A percentile compares a stretch with the other conserved stretches of the same genome.
phyloP scores from a whole-genome alignment of 2,888 invertebrate species.

The Orchestes rusci region DNA sequence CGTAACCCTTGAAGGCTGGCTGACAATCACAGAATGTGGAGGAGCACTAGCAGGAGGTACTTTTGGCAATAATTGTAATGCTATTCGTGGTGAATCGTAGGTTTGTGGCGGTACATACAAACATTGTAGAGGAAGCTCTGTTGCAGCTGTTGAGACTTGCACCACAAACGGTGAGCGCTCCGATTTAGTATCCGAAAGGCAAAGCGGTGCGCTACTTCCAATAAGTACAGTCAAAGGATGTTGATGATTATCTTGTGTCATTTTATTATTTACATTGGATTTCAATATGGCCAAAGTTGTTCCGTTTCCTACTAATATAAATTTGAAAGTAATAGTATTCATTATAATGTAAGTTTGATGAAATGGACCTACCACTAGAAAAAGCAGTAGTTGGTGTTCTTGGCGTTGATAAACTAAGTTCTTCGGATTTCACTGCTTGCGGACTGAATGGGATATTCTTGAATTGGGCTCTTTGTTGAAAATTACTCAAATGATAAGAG shows the following conservation, averaged over 20 bases:
- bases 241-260: constrained; percentile 34
- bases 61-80: constrained; percentile 38
- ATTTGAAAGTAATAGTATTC: too few species aligned
- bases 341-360: too few species aligned
- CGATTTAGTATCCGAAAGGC: constrained; percentile 37
- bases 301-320: constrained; percentile 13
- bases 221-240: constrained; percentile 43
- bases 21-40: constrained; percentile 52
- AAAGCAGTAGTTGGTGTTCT: constrained; percentile 19
- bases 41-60: constrained; percentile 40
- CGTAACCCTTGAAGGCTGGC: constrained; percentile 37
- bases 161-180: constrained; percentile 40
- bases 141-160: constrained; percentile 40
- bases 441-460: constrained; percentile 71
- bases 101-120: constrained; percentile 42
- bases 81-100: constrained; percentile 37
- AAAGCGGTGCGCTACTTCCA: constrained; percentile 37
- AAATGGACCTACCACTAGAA: constrained; percentile 14
- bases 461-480: constrained; percentile 90
- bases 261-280: constrained; percentile 37
- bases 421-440: constrained; percentile 42
- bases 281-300: constrained; percentile 38
- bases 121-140: constrained; percentile 42
- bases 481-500: constrained; percentile 61
- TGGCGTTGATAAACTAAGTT: constrained; percentile 14